These are phyloP conservation scores for Typhlichthys subterraneus DNA, from an alignment of 2,797 vertebrate genomes.

Conservation along the genomic window DNA sequence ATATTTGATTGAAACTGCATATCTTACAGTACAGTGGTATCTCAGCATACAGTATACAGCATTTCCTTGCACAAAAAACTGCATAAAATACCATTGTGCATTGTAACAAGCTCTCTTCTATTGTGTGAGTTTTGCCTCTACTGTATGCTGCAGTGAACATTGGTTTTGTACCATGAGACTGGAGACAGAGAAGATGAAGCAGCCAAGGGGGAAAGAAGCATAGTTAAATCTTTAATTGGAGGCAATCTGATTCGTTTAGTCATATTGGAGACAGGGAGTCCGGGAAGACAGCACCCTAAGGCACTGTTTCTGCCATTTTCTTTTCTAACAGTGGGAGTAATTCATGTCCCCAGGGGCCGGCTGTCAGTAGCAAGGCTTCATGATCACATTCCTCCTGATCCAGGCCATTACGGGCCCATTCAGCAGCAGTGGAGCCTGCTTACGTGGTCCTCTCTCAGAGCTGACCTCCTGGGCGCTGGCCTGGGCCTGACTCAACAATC, in stretches of 20 bases:
- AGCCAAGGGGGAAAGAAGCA: conserved; percentile 52
- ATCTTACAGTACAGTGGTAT: conserved; percentile 1
- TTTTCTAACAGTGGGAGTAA: conserved; percentile 75
- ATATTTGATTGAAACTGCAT: conserved; percentile 8
- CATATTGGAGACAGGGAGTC: conserved; percentile 74
- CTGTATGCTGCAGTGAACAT: conserved; percentile 24
- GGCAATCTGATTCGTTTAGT: conserved; percentile 77
- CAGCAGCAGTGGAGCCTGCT: conserved; percentile 69
- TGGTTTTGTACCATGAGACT: conserved; percentile 45
- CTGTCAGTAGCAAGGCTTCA: conserved; percentile 78
- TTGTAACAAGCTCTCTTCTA: conserved; percentile 23
- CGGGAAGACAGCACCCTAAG: conserved; percentile 65
- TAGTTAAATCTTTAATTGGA: conserved; percentile 76
- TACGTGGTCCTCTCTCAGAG: conserved; percentile 61
- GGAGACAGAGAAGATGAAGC: conserved; percentile 39
- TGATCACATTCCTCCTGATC: conserved; percentile 77
- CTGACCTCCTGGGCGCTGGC: conserved; percentile 62
- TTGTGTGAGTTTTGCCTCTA: conserved; percentile 24
- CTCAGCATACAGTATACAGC: background rate
- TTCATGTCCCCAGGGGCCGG: conserved; percentile 72
- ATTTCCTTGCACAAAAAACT: conserved; percentile 17
- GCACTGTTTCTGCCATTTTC: conserved; percentile 75
- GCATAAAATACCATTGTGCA: conserved; percentile 1
- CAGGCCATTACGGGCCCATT: conserved; percentile 73
- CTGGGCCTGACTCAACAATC: conserved; percentile 66